These are phyloP conservation scores for Malthinus seriepunctatus DNA, from an alignment of 2,888 invertebrate genomes.

Conservation along the genomic window DNA sequence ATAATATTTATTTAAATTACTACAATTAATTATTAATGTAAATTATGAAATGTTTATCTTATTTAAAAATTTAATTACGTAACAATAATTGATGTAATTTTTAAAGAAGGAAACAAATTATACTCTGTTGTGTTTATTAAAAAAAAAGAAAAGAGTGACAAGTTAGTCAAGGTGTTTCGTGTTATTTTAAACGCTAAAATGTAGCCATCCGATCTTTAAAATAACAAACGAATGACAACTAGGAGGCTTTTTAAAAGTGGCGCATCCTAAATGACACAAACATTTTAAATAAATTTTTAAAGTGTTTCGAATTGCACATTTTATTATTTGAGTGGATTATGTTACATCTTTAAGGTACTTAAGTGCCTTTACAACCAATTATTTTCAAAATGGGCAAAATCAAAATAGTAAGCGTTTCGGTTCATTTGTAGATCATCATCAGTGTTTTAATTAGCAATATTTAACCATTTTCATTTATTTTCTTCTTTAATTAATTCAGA, in stretches of 20 bases:
- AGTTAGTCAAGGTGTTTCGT: constrained; percentile 21
- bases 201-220: constrained; percentile 23
- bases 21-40: no score
- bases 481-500: no score
- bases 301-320: constrained; percentile 20
- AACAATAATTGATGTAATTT: background rate
- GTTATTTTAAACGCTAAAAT: constrained; percentile 16
- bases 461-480: no score
- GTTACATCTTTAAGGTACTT: background rate
- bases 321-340: constrained; percentile 19
- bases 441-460: no score
- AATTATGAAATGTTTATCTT: no score
- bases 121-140: background rate
- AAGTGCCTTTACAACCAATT: no score
- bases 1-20: no score
- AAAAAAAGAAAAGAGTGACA: constrained; percentile 1
- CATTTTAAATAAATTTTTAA: constrained; percentile 6
- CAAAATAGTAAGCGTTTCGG: no score
- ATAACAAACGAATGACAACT: constrained; percentile 23
- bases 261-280: constrained; percentile 8
- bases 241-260: constrained; percentile 26
- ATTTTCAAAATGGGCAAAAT: no score
- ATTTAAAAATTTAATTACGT: no score
- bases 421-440: no score
- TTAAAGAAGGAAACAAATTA: constrained; percentile 5